Conservation (phyloP, 2,797 vertebrate genomes). For the Paguma larvata region DNA sequence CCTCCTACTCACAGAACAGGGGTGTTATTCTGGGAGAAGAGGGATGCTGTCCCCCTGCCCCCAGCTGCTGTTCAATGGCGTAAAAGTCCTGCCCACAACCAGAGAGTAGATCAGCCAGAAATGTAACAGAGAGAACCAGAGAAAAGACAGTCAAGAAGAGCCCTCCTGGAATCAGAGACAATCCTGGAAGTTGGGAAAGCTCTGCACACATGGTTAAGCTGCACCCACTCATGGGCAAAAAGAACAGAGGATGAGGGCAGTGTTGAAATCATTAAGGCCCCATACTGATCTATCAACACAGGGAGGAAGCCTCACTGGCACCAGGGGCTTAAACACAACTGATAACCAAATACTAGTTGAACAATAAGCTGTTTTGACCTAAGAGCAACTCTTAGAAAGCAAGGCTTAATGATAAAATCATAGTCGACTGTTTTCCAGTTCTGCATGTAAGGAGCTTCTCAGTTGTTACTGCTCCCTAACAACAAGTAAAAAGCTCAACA, state of each 20-base stretch:
- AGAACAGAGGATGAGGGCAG: not conserved
- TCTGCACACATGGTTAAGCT: not conserved
- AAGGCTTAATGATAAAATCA: conserved; percentile 22
- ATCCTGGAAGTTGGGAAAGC: not conserved
- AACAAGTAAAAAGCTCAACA: not conserved
- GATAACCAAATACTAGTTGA: not conserved
- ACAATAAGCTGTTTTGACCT: not conserved
- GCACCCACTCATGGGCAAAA: not conserved
- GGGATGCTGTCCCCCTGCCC: not conserved
- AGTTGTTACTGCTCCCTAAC: not conserved
- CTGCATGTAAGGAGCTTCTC: not conserved
- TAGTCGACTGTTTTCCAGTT: not conserved
- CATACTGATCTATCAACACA: not conserved
- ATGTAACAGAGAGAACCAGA: not conserved
- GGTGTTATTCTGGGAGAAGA: not conserved
- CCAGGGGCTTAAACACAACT: not conserved
- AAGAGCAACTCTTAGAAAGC: not conserved
- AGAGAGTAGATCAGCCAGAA: not conserved
- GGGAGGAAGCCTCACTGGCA: not conserved
- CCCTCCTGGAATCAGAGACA: not conserved
- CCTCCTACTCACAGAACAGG: not conserved
- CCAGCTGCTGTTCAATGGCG: not conserved
- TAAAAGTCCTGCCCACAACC: not conserved
- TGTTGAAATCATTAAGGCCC: not conserved
- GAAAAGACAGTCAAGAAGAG: not conserved